These are phyloP conservation scores for Opisthocomus hoazin DNA, from an alignment of 2,113 vertebrate species.

Conservation along the genomic window DNA sequence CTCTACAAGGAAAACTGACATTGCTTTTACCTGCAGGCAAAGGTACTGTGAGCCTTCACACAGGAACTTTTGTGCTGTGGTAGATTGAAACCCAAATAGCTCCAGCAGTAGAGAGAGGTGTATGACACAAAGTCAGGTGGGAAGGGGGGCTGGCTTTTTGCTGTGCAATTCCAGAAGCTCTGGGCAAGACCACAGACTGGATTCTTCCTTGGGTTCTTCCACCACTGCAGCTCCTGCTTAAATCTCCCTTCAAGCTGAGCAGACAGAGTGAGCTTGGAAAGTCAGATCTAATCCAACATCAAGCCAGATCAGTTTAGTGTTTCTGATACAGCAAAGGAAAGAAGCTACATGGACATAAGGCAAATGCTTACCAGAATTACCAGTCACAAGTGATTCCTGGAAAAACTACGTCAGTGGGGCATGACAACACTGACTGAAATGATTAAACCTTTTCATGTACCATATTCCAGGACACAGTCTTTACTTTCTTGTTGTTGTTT, in stretches of 20 bases:
- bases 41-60: background rate
- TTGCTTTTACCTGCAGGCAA: constrained; percentile 3
- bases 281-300: background rate
- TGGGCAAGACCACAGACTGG: background rate
- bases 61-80: background rate
- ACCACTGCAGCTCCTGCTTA: background rate
- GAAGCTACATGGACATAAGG: background rate
- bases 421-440: background rate
- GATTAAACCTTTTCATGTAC: background rate
- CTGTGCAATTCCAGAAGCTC: background rate
- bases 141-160: background rate
- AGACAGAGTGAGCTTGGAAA: background rate
- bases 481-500: background rate
- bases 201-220: background rate
- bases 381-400: background rate
- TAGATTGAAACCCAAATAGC: background rate
- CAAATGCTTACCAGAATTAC: background rate
- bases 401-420: background rate
- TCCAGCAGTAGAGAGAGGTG: background rate
- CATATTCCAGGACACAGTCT: background rate
- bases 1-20: background rate
- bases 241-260: background rate
- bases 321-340: background rate
- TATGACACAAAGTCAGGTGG: background rate
- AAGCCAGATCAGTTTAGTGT: background rate